These are phyloP conservation scores for Xanthostigma xanthostigma DNA, from an alignment of 2,888 invertebrate species.

Conservation along the genomic window DNA sequence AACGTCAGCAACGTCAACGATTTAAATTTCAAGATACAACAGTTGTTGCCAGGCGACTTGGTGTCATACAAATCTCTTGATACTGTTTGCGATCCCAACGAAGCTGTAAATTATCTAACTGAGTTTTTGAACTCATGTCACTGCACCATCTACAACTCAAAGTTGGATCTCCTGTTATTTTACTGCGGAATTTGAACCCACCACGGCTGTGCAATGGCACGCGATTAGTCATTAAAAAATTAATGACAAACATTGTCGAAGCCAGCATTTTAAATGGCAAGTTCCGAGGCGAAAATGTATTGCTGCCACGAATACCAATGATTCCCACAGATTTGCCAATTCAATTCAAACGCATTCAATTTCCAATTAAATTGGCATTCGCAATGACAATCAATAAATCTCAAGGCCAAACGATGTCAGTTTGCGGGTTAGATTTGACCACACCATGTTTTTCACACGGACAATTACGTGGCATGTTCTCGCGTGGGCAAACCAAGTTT, in stretches of 20 bases:
- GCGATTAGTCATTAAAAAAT: slow-evolving; percentile 6
- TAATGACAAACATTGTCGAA: slow-evolving; percentile 9
- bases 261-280: slow-evolving; percentile 13
- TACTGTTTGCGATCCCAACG: neutral
- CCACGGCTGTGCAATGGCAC: slow-evolving; percentile 15
- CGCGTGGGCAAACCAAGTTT: slow-evolving; percentile 13
- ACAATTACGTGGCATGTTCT: slow-evolving; percentile 21
- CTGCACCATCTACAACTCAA: slow-evolving; percentile 8
- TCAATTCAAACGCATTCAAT: slow-evolving; percentile 9
- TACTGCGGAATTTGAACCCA: slow-evolving; percentile 13
- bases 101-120: slow-evolving; percentile 2
- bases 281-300: slow-evolving; percentile 9
- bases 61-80: too few species aligned
- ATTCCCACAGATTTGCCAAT: slow-evolving; percentile 11
- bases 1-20: too few species aligned
- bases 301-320: slow-evolving; percentile 13
- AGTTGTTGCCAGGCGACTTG: slow-evolving; percentile 12
- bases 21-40: slow-evolving; percentile 13
- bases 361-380: slow-evolving; percentile 10
- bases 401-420: slow-evolving; percentile 20
- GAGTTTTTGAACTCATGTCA: slow-evolving; percentile 6
- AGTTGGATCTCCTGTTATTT: slow-evolving; percentile 11
- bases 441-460: slow-evolving; percentile 19
- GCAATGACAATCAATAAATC: slow-evolving; percentile 21
- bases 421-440: slow-evolving; percentile 19